Percentiles rank a stretch among this genome's conserved stretches.
phyloP scores from a whole-genome alignment of 53 echinoderm and acorn worm genomes.

The Zoroaster sp. region DNA sequence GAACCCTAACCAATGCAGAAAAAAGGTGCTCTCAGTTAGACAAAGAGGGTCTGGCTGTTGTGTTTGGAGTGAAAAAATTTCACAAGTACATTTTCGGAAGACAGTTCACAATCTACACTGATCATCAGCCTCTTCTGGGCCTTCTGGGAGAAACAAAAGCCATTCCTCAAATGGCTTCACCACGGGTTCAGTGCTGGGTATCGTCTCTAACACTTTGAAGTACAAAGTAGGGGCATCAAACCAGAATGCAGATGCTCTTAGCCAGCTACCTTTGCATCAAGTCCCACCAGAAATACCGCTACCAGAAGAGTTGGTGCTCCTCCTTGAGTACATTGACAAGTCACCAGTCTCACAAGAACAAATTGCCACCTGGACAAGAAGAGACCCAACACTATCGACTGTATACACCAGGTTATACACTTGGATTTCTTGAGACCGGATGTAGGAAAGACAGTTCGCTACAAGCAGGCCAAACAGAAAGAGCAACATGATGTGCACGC shows the following conservation, averaged over 20 bases:
- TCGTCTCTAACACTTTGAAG: neutral
- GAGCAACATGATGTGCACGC: conserved; percentile 18
- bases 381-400: neutral
- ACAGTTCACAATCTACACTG: conserved; percentile 15
- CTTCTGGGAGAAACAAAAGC: conserved; percentile 24
- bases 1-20: conserved; percentile 31
- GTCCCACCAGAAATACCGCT: conserved; percentile 3
- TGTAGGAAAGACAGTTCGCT: neutral
- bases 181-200: conserved; percentile 36
- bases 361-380: neutral
- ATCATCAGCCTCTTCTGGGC: conserved; percentile 51
- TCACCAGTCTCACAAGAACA: conserved; percentile 7
- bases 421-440: conserved; percentile 15
- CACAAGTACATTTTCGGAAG: conserved; percentile 49
- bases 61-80: conserved; percentile 53
- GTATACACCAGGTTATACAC: neutral
- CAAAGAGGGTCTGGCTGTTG: conserved; percentile 53
- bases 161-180: conserved; percentile 37
- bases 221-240: no score
- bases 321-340: conserved; percentile 6
- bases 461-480: conserved; percentile 6
- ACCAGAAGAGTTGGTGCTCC: neutral
- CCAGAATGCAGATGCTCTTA: no score
- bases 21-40: conserved; percentile 35
- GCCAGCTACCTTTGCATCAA: conserved; percentile 4